These are phyloP conservation scores for Synergus gifuensis DNA, from an alignment of 2,888 invertebrate genomes.

Conservation along the genomic window DNA sequence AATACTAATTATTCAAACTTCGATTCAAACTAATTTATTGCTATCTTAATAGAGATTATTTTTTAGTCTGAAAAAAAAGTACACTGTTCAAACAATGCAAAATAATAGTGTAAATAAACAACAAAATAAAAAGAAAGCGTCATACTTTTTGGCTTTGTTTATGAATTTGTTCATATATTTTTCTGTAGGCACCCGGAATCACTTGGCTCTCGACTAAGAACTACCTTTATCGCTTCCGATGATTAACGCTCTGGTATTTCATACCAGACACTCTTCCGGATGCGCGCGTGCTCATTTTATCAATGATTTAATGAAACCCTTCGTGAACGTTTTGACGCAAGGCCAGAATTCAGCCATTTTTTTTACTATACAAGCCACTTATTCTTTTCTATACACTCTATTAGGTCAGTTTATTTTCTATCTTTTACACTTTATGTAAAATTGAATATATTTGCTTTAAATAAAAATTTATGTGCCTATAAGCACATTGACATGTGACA, in stretches of 20 bases:
- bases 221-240: background rate
- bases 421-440: too few relatives aligned
- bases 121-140: background rate
- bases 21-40: too few relatives aligned
- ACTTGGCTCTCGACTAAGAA: background rate
- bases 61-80: too few relatives aligned
- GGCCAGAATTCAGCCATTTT: background rate
- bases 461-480: background rate
- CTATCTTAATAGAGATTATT: too few relatives aligned
- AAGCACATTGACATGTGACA: background rate
- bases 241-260: background rate
- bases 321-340: background rate
- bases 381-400: background rate
- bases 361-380: background rate
- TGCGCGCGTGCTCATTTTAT: conserved; percentile 20
- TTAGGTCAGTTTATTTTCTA: too few relatives aligned
- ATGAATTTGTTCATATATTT: background rate
- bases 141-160: background rate
- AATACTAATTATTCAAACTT: too few relatives aligned
- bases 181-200: background rate
- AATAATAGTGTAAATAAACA: background rate
- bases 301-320: conserved; percentile 27
- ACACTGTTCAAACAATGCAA: background rate
- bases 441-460: background rate
- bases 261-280: conserved; percentile 8